These are phyloP conservation scores for Diadumene lineata DNA, from an alignment of 92 coral and sea anemone genomes.

Conservation along the genomic window DNA sequence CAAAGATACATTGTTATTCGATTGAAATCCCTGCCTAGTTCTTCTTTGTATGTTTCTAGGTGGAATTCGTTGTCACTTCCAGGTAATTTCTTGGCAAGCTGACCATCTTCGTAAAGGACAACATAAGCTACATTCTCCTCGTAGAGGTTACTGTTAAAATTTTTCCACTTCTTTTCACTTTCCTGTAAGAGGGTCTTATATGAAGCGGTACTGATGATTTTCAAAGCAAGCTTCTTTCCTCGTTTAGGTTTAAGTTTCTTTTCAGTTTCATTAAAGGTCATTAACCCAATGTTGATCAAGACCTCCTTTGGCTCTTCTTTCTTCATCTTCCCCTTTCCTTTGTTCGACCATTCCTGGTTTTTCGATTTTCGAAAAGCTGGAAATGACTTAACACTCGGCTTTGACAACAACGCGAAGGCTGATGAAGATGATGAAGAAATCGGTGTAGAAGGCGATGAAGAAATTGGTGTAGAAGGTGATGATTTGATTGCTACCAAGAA, in stretches of 20 bases:
- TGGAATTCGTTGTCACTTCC: slow-evolving; percentile 18
- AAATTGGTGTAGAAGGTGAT: too few relatives aligned
- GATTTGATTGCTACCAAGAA: too few relatives aligned
- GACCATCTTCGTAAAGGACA: slow-evolving; percentile 49
- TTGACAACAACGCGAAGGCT: too few relatives aligned
- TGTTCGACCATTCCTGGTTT: slow-evolving; percentile 28
- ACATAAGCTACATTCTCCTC: slow-evolving; percentile 29
- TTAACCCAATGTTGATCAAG: slow-evolving; percentile 17
- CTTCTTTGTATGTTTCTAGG: slow-evolving; percentile 5
- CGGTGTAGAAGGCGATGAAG: too few relatives aligned
- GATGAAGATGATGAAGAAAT: too few relatives aligned
- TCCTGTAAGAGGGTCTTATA: slow-evolving; percentile 29
- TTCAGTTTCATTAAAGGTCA: slow-evolving; percentile 44
- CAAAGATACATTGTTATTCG: slow-evolving; percentile 33
- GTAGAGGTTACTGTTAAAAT: slow-evolving; percentile 42
- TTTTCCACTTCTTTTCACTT: slow-evolving; percentile 56
- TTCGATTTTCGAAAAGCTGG: neutral
- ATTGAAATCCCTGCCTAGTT: slow-evolving; percentile 38
- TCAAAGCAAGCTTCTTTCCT: slow-evolving; percentile 50
- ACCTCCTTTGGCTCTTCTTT: slow-evolving; percentile 13
- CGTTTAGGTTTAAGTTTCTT: slow-evolving; percentile 35
- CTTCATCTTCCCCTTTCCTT: slow-evolving; percentile 2
- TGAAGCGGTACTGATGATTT: slow-evolving; percentile 1
- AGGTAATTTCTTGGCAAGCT: slow-evolving; percentile 30
- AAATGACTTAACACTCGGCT: neutral